Evolutionary conservation across 2,113 vertebrate genomes (phyloP), one percentile per base, ranked within the genome.

Genomic region (Lagopus leucura): DNA sequence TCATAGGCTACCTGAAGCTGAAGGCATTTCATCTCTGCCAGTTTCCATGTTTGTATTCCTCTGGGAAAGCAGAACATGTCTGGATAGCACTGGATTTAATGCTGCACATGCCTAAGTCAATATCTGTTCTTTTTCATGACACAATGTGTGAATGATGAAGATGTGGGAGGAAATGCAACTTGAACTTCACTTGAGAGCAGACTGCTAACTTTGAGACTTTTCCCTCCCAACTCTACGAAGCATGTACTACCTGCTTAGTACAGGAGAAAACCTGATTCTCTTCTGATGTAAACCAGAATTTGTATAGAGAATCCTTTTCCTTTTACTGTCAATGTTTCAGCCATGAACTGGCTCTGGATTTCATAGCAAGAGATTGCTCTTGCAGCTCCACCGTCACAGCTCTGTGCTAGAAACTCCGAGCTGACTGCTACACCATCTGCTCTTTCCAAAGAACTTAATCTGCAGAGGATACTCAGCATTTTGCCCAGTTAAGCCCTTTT

Each of bases 231-330:
- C 60, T 79, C 63, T 36, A n/a, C 36, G 54, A 91, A 76, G 11
- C 87, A 57, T 87, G 93, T 87, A 87, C 70, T 89, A 91, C 36
- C 54, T 73, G 20, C 34, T 82, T 70, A 82, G 63, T 79, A 88
- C 64, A 76, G 0, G 2, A 77, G 17, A 81, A 57, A 58, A 81
- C 84, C n/a, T 55, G 47, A 30, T 57, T 82, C n/a, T 54, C 16
- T 89, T 80, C 66, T 55, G 43, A 20, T 1, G 15, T 34, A 80
- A 92, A 73, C 60, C 76, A 75, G 74, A 89, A 96, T 85, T 76
- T 7, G 25, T 63, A 66, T 7, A 32, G 1, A 2, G 36, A 21
- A 24, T 54, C 74, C 70, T 63, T 64, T 73, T 92, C 55, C 45
- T 84, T 82, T 63, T 75, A 5, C 61, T 72, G 42, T 58, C 72